phyloP scores from a whole-genome alignment of 2,888 invertebrate genomes.

The Urechis unicinctus region DNA sequence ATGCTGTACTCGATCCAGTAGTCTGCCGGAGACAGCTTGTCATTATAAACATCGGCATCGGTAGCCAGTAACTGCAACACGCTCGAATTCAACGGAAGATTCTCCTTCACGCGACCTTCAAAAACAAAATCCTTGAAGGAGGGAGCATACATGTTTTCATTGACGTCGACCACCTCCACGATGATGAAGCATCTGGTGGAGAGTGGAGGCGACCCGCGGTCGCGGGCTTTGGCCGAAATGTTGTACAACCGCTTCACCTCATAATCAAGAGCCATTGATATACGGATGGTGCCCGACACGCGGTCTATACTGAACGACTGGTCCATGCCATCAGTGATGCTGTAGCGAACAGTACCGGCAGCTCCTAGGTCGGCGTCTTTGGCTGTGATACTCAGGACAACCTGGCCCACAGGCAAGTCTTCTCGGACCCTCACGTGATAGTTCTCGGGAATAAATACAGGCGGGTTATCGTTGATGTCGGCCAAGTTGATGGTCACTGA shows the following conservation, averaged over 20 bases:
- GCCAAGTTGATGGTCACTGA: slow-evolving; percentile 77
- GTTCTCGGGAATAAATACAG: slow-evolving; percentile 55
- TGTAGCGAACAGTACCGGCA: slow-evolving; percentile 75
- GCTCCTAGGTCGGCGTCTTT: slow-evolving; percentile 79
- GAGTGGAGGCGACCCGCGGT: slow-evolving; percentile 69
- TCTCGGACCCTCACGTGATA: slow-evolving; percentile 74
- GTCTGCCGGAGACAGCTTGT: slow-evolving; percentile 62
- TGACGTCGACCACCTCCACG: slow-evolving; percentile 82
- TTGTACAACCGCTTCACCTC: slow-evolving; percentile 85
- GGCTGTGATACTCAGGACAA: slow-evolving; percentile 70
- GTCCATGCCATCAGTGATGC: slow-evolving; percentile 46
- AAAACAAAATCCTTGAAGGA: slow-evolving; percentile 74
- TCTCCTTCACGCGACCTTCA: slow-evolving; percentile 71
- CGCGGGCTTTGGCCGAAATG: slow-evolving; percentile 75
- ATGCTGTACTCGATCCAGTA: slow-evolving; percentile 79
- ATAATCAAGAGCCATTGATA: slow-evolving; percentile 73
- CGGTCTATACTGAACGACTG: slow-evolving; percentile 74
- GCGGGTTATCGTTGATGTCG: slow-evolving; percentile 90
- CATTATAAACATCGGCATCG: slow-evolving; percentile 63
- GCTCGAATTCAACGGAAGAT: slow-evolving; percentile 68
- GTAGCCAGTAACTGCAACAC: slow-evolving; percentile 72
- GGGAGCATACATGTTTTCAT: slow-evolving; percentile 83
- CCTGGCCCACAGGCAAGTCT: slow-evolving; percentile 84
- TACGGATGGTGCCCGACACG: slow-evolving; percentile 77
- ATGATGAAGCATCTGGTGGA: slow-evolving; percentile 70